Evolutionary conservation across 2,797 vertebrate genomes (phyloP).

Genomic region (Streptopelia turtur): DNA sequence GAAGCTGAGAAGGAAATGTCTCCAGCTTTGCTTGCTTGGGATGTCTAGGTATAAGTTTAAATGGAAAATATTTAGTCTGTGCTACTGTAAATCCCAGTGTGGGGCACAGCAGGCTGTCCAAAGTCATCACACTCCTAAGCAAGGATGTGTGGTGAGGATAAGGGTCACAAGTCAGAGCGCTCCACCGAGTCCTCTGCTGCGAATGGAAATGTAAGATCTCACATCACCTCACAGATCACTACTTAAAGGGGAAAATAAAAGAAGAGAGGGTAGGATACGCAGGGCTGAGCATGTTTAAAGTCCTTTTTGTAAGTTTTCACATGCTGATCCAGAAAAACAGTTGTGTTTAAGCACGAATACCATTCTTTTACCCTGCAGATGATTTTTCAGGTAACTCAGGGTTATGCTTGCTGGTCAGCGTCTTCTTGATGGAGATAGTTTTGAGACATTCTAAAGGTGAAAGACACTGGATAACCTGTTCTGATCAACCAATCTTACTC

Average conservation of each 20-base stretch:
- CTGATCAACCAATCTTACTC: neutral
- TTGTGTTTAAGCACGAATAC: neutral
- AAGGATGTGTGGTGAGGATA: neutral
- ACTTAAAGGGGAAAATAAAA: neutral
- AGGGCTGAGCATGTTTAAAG: neutral
- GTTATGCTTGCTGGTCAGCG: neutral
- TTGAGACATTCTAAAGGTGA: neutral
- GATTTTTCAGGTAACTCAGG: neutral
- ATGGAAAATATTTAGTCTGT: slow-evolving; percentile 55
- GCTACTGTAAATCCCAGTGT: slow-evolving; percentile 66
- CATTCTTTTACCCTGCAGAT: neutral
- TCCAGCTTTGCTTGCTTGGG: neutral
- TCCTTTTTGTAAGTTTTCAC: neutral
- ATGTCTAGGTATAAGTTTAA: neutral
- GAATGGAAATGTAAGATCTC: neutral
- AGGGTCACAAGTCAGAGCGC: slow-evolving; percentile 5
- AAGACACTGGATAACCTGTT: neutral
- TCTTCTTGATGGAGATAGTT: neutral
- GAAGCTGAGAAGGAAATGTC: neutral
- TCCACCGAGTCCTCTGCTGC: neutral
- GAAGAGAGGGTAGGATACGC: accelerated
- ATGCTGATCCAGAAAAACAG: neutral
- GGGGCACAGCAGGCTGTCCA: slow-evolving; percentile 33
- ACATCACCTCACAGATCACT: neutral
- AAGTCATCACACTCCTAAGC: neutral